Conservation (phyloP, 2,888 invertebrate genomes). For the Drosophila ezoana region DNA sequence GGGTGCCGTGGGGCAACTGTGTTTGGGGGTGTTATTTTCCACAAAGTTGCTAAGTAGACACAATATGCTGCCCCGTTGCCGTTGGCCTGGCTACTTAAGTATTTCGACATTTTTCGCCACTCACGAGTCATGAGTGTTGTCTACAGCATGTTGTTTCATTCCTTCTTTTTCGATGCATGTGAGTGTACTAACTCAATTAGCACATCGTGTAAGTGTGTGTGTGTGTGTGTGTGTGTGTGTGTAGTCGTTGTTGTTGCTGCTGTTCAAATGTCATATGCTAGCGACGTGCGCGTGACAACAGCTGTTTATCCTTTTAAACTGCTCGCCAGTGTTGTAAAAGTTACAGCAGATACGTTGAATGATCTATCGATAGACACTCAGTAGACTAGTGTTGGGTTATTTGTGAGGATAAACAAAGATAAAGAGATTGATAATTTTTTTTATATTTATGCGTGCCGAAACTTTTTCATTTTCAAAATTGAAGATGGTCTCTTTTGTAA, state of each 20-base stretch:
- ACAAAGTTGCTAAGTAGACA: conserved; percentile 74
- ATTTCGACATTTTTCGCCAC: conserved; percentile 53
- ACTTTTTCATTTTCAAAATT: too few species aligned
- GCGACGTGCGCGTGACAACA: conserved; percentile 39
- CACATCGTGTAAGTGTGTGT: conserved; percentile 63
- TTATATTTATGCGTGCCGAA: too few species aligned
- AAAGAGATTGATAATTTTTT: too few species aligned
- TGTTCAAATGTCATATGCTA: conserved; percentile 19
- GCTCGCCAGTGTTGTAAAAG: too few species aligned
- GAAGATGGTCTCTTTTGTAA: too few species aligned
- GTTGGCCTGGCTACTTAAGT: conserved; percentile 23
- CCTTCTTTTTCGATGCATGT: conserved; percentile 46
- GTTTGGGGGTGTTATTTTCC: conserved; percentile 60
- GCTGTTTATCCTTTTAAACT: not conserved
- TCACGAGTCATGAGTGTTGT: conserved; percentile 47
- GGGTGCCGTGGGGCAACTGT: not conserved
- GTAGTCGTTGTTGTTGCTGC: conserved; percentile 20
- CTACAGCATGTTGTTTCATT: conserved; percentile 14
- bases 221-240: conserved; percentile 32
- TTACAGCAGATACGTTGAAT: too few species aligned
- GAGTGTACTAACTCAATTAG: conserved; percentile 72
- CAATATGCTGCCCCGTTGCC: conserved; percentile 46
- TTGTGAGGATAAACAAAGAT: too few species aligned
- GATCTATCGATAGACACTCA: too few species aligned
- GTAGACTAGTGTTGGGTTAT: too few species aligned